Evolutionary conservation across 2,797 vertebrate species (phyloP).

Genomic region (Diglossa cyanea): DNA sequence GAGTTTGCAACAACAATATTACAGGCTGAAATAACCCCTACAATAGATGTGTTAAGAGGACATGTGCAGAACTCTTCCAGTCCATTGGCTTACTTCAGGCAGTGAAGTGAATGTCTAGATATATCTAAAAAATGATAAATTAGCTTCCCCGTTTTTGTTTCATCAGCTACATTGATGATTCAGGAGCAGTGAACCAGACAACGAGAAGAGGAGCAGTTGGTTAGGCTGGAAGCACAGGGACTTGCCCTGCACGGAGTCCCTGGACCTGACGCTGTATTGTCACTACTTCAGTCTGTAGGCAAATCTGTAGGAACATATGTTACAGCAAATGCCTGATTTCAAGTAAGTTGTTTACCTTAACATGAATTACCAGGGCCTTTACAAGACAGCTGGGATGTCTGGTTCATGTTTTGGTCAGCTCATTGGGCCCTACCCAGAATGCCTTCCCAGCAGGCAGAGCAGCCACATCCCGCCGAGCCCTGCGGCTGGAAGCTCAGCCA

Average conservation of each 20-base stretch:
- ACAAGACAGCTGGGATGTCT: slow-evolving; percentile 11
- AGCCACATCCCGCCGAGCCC: neutral
- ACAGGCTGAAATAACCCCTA: neutral
- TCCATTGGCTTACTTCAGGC: neutral
- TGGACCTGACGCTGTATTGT: neutral
- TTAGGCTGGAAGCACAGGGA: neutral
- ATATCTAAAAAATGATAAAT: neutral
- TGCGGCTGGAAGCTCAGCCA: neutral
- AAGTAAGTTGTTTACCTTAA: neutral
- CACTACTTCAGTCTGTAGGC: neutral
- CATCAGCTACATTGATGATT: neutral
- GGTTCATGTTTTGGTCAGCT: slow-evolving; percentile 31
- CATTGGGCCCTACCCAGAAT: neutral
- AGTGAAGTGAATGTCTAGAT: neutral
- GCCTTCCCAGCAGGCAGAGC: neutral
- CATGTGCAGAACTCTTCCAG: neutral
- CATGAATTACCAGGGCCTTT: neutral
- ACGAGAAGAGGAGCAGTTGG: neutral
- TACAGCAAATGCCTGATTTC: neutral
- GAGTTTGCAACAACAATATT: neutral
- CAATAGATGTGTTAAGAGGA: neutral
- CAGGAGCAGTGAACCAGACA: neutral
- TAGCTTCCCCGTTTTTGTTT: neutral
- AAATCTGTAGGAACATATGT: neutral
- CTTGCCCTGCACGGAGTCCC: too few relatives aligned